phyloP scores from a whole-genome alignment of 2,888 invertebrate species.

The Exephanes ischioxanthus region DNA sequence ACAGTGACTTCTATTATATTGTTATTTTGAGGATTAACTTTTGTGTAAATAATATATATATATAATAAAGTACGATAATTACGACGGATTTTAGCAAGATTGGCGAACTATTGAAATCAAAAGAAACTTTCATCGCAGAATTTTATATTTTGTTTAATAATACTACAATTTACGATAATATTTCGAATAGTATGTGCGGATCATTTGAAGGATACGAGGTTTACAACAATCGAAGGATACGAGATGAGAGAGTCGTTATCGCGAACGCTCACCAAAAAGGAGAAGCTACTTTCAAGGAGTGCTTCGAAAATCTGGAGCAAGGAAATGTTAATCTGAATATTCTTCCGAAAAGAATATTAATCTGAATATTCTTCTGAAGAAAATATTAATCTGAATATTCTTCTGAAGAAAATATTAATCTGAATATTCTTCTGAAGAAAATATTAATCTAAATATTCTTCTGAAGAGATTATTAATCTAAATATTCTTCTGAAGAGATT shows the following conservation, averaged over 20 bases:
- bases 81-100: background rate
- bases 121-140: background rate
- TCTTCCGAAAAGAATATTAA: no score
- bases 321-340: background rate
- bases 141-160: background rate
- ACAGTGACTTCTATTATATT: constrained; percentile 47
- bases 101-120: background rate
- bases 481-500: no score
- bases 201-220: constrained; percentile 46
- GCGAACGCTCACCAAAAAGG: constrained; percentile 72
- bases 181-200: background rate
- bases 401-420: background rate
- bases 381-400: background rate
- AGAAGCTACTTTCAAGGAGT: constrained; percentile 71
- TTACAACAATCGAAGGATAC: constrained; percentile 80
- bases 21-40: constrained; percentile 39
- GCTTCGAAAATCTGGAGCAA: constrained; percentile 68
- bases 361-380: no score
- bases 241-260: constrained; percentile 76
- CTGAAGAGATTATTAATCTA: background rate
- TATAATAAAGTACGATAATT: constrained; percentile 48
- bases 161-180: constrained; percentile 1
- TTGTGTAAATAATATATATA: constrained; percentile 55
- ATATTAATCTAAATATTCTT: no score
- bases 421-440: background rate